phyloP scores from a whole-genome alignment of 1,140 invertebrate species.

The Drosophila insularis region DNA sequence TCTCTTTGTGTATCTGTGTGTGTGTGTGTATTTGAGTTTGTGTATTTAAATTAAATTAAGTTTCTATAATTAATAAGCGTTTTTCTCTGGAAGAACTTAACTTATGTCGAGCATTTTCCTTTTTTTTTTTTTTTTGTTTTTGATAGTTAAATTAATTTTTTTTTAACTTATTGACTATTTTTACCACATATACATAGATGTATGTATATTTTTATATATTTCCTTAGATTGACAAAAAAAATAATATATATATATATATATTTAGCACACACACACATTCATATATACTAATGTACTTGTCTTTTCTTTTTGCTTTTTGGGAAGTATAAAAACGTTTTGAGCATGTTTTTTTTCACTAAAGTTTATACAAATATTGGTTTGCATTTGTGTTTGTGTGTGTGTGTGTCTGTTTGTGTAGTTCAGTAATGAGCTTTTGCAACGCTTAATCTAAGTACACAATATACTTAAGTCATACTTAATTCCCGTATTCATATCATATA shows the following conservation, averaged over 20 bases:
- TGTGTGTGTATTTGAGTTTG: constrained; percentile 6
- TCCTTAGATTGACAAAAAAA: constrained; percentile 11
- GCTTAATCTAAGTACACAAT: constrained; percentile 38
- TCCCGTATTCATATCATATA: constrained; percentile 43
- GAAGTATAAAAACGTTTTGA: constrained; percentile 76
- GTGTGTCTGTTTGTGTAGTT: constrained; percentile 16
- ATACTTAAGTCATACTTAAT: constrained; percentile 26
- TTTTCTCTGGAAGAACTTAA: constrained; percentile 76
- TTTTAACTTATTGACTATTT: constrained; percentile 31
- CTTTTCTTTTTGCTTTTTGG: constrained; percentile 35
- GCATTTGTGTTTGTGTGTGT: neutral
- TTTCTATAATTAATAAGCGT: constrained; percentile 75
- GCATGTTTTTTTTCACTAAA: constrained; percentile 25
- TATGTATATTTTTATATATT: neutral
- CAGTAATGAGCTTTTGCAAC: constrained; percentile 30
- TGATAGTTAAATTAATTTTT: constrained; percentile 42
- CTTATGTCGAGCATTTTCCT: constrained; percentile 48
- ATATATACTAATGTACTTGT: neutral
- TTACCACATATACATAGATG: neutral
- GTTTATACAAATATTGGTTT: neutral
- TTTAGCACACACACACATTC: constrained; percentile 6
- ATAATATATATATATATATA: constrained; percentile 2
- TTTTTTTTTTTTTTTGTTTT: neutral
- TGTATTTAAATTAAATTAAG: constrained; percentile 1
- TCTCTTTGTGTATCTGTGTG: constrained; percentile 13